Base-by-base conservation (phyloP, 2,888 invertebrate genomes). In the Caenorhabditis macrosperma region DNA sequence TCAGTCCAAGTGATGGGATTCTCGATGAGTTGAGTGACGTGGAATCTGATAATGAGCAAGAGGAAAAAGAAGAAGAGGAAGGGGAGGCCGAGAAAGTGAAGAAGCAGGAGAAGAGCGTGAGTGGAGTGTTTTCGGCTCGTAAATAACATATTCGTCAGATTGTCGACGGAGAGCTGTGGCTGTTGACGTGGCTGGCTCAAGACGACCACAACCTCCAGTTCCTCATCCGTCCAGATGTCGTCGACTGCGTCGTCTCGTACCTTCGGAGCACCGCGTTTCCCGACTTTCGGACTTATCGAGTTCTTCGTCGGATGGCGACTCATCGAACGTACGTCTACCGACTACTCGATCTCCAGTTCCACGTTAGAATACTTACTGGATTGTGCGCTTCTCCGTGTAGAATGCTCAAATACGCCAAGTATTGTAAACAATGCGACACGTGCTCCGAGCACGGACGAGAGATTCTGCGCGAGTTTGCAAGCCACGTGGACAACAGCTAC, bases 401-500 rank as follows among this genome's bases (percentile, higher is more conserved):
- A 28, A 69, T 88, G 38, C 41, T 78, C 0, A 82, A 85, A 82
- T 84, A 82, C 61, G 82, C 86, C 1, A 80, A 79, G 24, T 35
- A 64, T 0, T 89, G 89, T 38, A 78, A 60, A 22, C 78, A 86
- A 6, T 89, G 89, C 67, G 86, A 87, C 12, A 77, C 78, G 54
- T 82, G 85, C 15, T 71, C 81, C 7, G 82, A 86, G 50, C 85
- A 85, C 22, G 89, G 88, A 7, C 33, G 83, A 55, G 87, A 86
- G 52, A 77, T 88, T 9, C 68, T 88, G 1, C 46, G 80, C 17
- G 84, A 83, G 24, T 85, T 85, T 50, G 76, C 82, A 10, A 57
- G 76, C 24, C 84, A 85, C 55, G 88, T 87, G 20, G 88, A 88
- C 54, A 87, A 87, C 33, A 81, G 78, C n/a, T 86, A 87, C 60